Base-by-base conservation (phyloP, 35 echinoderm and acorn worm genomes). In the Lytechinus variegatus region DNA sequence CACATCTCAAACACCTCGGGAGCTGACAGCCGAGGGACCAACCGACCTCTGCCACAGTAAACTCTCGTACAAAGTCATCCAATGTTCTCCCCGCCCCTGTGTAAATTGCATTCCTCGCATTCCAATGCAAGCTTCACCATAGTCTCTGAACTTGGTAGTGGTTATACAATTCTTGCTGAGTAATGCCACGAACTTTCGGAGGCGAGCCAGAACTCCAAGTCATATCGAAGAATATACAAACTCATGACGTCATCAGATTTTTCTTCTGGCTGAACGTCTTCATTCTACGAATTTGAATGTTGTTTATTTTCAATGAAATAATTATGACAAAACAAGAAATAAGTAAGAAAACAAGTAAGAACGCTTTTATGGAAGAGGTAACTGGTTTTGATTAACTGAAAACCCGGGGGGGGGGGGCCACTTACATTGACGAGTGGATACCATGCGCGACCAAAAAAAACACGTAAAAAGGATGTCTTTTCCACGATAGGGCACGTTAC, bases 91-190 rank as follows among this genome's bases (percentile, higher is more conserved):
- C 66, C 66, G 66, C 66, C 66, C 66, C 66, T 79, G 19, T 79
- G 66, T 79, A 79, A 79, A 79, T 79, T 79, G 19, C 66, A 79
- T 79, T 79, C 66, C 66, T 79, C 19, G 66, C 66, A 79, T 79
- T 79, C 66, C 66, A 13, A 9, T 58, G 10, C 9, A 79, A 7
- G 19, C 8, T 16, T n/a, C n/a, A n/a, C n/a, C n/a, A 79, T 79
- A 79, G 66, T 79, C 66, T 79, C 66, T 79, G 66, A 79, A 79
- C 66, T 79, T 79, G 66, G 66, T 79, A 79, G 66, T 11, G 56
- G 13, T 13, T 79, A 16, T 79, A 24, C n/a, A 24, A 79, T 79
- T 79, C 66, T 79, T 79, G 66, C 66, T 79, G 66, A 79, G 66
- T 79, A 79, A 79, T 79, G 14, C 66, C 66, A 24, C 8, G 66